A percentile compares a stretch with the other conserved stretches of the same genome.
Conservation (phyloP, 1,140 invertebrate species). For the Episyrphus balteatus region DNA sequence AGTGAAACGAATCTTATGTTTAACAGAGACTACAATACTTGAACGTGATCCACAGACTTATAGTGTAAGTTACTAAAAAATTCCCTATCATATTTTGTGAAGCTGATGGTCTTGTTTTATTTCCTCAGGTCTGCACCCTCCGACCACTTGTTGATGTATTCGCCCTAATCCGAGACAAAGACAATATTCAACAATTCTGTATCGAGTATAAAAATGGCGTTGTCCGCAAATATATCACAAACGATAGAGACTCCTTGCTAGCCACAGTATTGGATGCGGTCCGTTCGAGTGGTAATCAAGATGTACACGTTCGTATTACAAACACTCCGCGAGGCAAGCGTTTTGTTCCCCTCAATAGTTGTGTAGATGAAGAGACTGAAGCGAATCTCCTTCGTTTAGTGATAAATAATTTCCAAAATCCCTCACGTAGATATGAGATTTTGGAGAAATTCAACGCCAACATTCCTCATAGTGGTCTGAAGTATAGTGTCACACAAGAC, state of each 20-base stretch:
- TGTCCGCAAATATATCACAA: constrained; percentile 72
- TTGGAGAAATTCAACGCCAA: constrained; percentile 94
- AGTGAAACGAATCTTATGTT: constrained; percentile 78
- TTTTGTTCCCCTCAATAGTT: constrained; percentile 74
- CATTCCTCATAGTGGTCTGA: constrained; percentile 91
- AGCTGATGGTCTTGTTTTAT: not conserved
- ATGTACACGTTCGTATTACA: constrained; percentile 90
- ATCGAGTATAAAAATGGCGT: constrained; percentile 93
- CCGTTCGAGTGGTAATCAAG: constrained; percentile 88
- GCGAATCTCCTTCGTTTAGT: constrained; percentile 45
- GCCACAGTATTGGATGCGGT: constrained; percentile 94
- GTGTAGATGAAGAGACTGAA: constrained; percentile 94
- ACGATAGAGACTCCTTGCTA: constrained; percentile 80
- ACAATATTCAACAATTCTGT: constrained; percentile 87
- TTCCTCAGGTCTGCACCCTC: constrained; percentile 49
- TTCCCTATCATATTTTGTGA: not conserved
- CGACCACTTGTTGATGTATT: constrained; percentile 84
- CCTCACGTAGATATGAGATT: constrained; percentile 49
- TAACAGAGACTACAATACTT: constrained; percentile 89
- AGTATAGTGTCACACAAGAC: constrained; percentile 92
- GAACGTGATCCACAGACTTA: constrained; percentile 96
- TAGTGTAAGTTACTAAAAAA: constrained; percentile 49
- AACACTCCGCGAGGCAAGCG: constrained; percentile 72
- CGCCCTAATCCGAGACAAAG: constrained; percentile 76
- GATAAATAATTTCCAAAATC: constrained; percentile 34